These are phyloP conservation scores for Eulemur rufifrons DNA, from an alignment of 2,113 vertebrate species.

Conservation along the genomic window DNA sequence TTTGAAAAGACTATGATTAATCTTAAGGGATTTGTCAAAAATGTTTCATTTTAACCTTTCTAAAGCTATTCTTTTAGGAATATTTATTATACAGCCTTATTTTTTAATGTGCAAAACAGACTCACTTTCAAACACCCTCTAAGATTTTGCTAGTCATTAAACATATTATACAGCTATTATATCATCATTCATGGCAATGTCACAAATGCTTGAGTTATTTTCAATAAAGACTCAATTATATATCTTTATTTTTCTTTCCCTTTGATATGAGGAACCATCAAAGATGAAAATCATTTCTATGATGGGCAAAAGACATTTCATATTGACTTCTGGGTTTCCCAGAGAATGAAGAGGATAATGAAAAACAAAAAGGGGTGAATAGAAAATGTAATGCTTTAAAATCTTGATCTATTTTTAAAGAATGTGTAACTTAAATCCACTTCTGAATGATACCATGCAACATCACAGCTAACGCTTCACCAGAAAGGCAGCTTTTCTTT, in stretches of 20 bases:
- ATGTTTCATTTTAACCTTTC: background rate
- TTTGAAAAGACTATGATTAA: background rate
- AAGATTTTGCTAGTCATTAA: conserved; percentile 56
- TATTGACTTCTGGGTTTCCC: conserved; percentile 55
- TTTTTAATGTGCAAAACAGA: background rate
- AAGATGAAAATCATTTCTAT: conserved; percentile 58
- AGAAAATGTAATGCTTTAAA: conserved; percentile 59
- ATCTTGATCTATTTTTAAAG: conserved; percentile 61
- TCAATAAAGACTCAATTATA: conserved; percentile 36
- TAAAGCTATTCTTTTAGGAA: conserved; percentile 7
- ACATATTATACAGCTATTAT: conserved; percentile 1
- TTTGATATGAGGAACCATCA: conserved; percentile 47
- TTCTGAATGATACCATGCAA: conserved; percentile 33
- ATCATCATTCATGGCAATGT: background rate
- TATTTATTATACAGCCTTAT: conserved; percentile 1
- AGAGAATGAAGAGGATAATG: conserved; percentile 45
- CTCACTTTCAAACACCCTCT: background rate
- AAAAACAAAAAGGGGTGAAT: conserved; percentile 69
- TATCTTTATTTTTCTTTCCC: conserved; percentile 62
- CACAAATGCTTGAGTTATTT: conserved; percentile 38
- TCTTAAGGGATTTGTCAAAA: background rate
- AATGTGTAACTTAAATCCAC: conserved; percentile 58
- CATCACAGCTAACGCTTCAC: background rate
- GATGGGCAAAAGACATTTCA: conserved; percentile 49
- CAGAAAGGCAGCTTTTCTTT: conserved; percentile 56